Percentiles rank a stretch among this genome's conserved stretches.
phyloP scores from a whole-genome alignment of 2,113 vertebrate species.

The Scophthalmus maximus region DNA sequence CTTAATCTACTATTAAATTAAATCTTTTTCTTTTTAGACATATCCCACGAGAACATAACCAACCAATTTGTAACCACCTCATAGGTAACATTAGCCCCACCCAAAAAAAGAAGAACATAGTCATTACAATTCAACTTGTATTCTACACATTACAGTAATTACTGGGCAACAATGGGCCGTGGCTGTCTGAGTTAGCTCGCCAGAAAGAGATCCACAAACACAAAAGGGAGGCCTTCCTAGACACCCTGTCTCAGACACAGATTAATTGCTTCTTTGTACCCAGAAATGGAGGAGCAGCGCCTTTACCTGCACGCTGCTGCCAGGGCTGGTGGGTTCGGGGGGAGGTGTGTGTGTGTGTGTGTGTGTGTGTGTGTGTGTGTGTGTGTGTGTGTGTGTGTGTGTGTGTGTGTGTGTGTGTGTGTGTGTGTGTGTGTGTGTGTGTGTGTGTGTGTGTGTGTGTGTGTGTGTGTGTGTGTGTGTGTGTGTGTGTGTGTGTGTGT shows the following conservation, averaged over 20 bases:
- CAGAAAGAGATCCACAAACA: conserved; percentile 74
- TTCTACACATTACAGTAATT: conserved; percentile 85
- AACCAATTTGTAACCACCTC: conserved; percentile 65
- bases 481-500: not conserved
- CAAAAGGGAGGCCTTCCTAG: conserved; percentile 75
- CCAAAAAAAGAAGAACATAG: conserved; percentile 47
- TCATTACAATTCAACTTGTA: conserved; percentile 82
- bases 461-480: conserved; percentile 7
- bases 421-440: not conserved
- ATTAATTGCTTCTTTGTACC: conserved; percentile 89
- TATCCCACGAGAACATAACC: conserved; percentile 57
- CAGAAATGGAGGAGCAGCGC: conserved; percentile 80
- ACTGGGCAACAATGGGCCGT: conserved; percentile 81
- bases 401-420: conserved; percentile 47
- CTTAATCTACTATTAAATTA: conserved; percentile 80
- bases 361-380: conserved; percentile 5
- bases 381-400: too few relatives aligned
- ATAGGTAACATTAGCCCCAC: conserved; percentile 63
- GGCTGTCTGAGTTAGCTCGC: conserved; percentile 69
- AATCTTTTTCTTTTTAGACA: conserved; percentile 74
- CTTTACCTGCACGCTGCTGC: conserved; percentile 81
- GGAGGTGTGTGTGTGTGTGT: conserved; percentile 9
- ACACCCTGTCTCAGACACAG: conserved; percentile 73
- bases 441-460: conserved; percentile 3
- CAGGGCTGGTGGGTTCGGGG: conserved; percentile 57